phyloP scores from a whole-genome alignment of 2,113 vertebrate genomes.

The Dendropsophus ebraccatus region DNA sequence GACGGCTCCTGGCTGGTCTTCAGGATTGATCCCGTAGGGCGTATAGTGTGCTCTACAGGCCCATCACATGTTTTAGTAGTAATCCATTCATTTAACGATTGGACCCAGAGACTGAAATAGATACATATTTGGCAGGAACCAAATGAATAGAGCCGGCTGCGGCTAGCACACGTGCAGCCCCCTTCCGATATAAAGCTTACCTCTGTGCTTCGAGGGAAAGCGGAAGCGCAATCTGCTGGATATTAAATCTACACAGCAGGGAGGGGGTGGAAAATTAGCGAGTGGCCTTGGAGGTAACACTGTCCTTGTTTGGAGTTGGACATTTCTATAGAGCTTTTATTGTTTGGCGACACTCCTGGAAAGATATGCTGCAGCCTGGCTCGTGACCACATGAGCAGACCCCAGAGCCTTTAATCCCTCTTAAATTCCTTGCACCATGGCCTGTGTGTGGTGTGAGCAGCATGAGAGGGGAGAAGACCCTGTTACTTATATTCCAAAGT shows the following conservation, averaged over 20 bases:
- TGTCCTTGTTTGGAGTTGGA: constrained; percentile 29
- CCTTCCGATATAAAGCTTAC: background rate
- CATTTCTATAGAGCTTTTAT: constrained; percentile 37
- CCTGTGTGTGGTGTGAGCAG: constrained; percentile 13
- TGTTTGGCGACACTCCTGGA: constrained; percentile 48
- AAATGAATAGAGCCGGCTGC: background rate
- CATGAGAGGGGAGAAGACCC: no score
- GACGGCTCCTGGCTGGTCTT: background rate
- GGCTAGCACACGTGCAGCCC: background rate
- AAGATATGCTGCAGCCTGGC: constrained; percentile 33
- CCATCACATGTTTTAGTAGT: background rate
- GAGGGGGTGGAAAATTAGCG: constrained; percentile 22
- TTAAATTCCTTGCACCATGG: constrained; percentile 2
- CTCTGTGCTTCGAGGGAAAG: constrained; percentile 14
- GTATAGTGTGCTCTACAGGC: background rate
- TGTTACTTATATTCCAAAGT: background rate
- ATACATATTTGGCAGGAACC: background rate
- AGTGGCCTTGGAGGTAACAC: constrained; percentile 27
- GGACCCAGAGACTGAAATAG: background rate
- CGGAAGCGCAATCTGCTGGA: constrained; percentile 13
- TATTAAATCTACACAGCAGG: constrained; percentile 18
- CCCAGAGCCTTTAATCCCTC: constrained; percentile 43
- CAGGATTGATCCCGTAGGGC: background rate
- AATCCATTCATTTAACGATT: background rate
- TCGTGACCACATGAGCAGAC: constrained; percentile 33